Evolutionary conservation across 1,140 invertebrate genomes (phyloP).

Genomic region (Papilio aristodemus): DNA sequence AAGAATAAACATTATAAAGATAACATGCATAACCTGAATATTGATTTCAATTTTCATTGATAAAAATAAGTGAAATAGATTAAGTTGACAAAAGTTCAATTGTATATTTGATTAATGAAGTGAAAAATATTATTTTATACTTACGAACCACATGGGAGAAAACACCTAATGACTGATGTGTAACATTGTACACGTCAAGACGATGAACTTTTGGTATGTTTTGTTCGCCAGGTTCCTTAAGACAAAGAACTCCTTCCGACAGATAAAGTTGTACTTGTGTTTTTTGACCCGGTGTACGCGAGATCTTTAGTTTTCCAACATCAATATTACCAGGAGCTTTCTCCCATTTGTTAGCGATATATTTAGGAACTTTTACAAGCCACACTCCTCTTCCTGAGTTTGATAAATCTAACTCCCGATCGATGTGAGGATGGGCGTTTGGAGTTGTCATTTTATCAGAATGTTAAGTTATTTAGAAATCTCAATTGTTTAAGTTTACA

Average conservation of each 20-base stretch:
- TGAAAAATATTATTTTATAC: too few relatives aligned
- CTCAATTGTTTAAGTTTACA: slow-evolving; percentile 9
- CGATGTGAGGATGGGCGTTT: slow-evolving; percentile 77
- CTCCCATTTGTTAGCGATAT: slow-evolving; percentile 95
- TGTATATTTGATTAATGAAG: too few relatives aligned
- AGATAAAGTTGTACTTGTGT: slow-evolving; percentile 82
- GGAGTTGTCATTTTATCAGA: slow-evolving; percentile 55
- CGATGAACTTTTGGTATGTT: slow-evolving; percentile 94
- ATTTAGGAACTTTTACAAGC: slow-evolving; percentile 98
- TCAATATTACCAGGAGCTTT: slow-evolving; percentile 86
- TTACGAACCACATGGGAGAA: slow-evolving; percentile 90
- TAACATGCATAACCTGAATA: too few relatives aligned
- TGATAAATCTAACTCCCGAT: slow-evolving; percentile 92
- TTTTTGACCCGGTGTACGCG: slow-evolving; percentile 79
- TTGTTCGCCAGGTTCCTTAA: slow-evolving; percentile 86
- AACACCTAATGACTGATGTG: slow-evolving; percentile 92
- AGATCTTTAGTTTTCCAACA: slow-evolving; percentile 82
- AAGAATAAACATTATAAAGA: slow-evolving; percentile 16
- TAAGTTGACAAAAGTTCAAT: too few relatives aligned
- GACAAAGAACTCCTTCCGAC: slow-evolving; percentile 83
- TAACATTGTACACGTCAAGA: slow-evolving; percentile 93
- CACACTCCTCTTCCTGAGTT: slow-evolving; percentile 94
- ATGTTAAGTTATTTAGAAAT: slow-evolving; percentile 24
- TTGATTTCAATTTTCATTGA: too few relatives aligned
- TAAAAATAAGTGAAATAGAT: too few relatives aligned